Evolutionary conservation across 2,797 vertebrate genomes (phyloP).

Genomic region (Halcyon leucocephala): DNA sequence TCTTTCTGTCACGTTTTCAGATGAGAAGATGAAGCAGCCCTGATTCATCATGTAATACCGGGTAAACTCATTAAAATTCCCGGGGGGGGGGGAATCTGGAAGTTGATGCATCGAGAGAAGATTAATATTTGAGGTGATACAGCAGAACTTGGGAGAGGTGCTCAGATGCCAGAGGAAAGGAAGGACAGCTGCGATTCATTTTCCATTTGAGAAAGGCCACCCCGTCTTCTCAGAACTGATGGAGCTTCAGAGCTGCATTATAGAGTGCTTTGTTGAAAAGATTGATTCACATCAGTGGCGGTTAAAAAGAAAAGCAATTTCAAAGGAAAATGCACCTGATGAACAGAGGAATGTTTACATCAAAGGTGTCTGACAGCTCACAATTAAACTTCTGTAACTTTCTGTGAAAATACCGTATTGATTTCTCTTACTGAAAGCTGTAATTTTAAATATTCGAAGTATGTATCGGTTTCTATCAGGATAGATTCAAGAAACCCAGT

Average conservation of each 20-base stretch:
- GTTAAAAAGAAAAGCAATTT: neutral
- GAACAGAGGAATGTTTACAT: neutral
- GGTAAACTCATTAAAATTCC: constrained; percentile 14
- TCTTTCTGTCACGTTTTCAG: neutral
- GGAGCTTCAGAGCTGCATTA: neutral
- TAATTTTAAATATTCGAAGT: neutral
- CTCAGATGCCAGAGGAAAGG: neutral
- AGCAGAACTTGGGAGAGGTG: neutral
- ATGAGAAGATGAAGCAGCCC: neutral
- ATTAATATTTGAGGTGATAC: neutral
- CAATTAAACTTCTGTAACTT: neutral
- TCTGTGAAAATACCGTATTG: neutral
- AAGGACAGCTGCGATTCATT: neutral
- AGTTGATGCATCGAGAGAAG: neutral
- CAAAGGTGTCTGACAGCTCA: neutral
- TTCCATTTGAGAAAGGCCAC: neutral
- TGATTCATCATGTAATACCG: neutral
- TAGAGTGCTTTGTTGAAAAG: neutral
- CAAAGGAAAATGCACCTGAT: neutral
- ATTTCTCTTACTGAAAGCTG: neutral
- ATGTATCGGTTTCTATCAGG: neutral
- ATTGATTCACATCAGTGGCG: neutral
- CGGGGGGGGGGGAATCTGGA: neutral
- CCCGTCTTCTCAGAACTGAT: neutral
- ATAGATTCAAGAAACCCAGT: neutral